Evolutionary conservation across 2,888 invertebrate genomes (phyloP).

Genomic region (Allolobophora icterica): DNA sequence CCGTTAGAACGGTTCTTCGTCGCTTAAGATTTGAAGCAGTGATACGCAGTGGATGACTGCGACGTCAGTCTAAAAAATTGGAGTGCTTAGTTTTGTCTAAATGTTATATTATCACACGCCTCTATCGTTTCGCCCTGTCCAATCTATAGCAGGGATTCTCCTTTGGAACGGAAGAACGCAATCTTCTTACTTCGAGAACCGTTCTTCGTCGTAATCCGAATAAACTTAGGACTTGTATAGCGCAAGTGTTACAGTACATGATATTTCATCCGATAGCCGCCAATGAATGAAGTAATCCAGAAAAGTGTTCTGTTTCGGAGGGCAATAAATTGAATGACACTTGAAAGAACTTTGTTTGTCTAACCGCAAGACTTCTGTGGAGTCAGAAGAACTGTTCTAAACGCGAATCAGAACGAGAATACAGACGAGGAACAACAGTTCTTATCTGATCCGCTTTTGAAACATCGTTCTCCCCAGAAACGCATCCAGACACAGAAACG

Average conservation of each 20-base stretch:
- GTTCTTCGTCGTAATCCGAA: neutral
- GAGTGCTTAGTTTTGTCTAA: too few relatives aligned
- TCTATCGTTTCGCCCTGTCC: neutral
- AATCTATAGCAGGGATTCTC: neutral
- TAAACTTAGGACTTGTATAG: neutral
- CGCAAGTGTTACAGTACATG: neutral
- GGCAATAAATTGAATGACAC: too few relatives aligned
- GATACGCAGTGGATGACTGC: too few relatives aligned
- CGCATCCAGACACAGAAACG: neutral
- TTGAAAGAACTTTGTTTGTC: too few relatives aligned
- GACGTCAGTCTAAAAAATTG: too few relatives aligned
- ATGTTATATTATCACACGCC: neutral
- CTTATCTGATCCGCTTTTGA: neutral
- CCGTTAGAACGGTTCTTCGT: neutral
- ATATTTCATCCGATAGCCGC: too few relatives aligned
- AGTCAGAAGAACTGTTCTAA: too few relatives aligned
- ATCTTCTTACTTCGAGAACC: neutral
- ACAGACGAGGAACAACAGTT: neutral
- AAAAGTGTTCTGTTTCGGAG: too few relatives aligned
- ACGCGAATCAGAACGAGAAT: too few relatives aligned
- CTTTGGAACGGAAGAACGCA: neutral
- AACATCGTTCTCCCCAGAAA: neutral
- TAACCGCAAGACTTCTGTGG: too few relatives aligned
- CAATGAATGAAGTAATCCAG: too few relatives aligned
- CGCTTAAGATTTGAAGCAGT: neutral